Conservation (phyloP, 2,113 vertebrate species). For the Erythrocercus mccallii region DNA sequence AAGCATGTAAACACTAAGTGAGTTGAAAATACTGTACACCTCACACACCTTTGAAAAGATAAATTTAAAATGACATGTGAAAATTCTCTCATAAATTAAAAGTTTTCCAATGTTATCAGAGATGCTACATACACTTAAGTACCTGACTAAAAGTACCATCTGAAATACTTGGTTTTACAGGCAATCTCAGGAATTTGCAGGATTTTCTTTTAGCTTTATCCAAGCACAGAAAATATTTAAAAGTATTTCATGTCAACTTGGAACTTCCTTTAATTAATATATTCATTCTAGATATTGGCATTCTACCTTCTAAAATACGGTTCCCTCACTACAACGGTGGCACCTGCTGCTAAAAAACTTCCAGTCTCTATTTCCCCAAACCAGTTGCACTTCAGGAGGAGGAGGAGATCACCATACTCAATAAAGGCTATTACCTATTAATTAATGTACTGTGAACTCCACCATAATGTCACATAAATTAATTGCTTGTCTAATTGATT, state of each 20-base stretch:
- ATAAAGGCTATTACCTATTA: neutral
- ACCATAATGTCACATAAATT: neutral
- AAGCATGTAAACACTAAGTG: neutral
- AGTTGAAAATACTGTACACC: neutral
- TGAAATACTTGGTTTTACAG: neutral
- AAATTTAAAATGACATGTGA: neutral
- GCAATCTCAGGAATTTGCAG: neutral
- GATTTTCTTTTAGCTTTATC: neutral
- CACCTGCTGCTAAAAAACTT: neutral
- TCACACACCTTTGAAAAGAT: neutral
- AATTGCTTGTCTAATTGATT: neutral
- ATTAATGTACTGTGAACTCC: neutral
- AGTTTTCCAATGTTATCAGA: neutral
- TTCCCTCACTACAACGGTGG: neutral
- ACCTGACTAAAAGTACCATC: neutral
- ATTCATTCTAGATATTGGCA: neutral
- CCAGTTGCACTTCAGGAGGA: neutral
- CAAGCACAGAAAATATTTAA: neutral
- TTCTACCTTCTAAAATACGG: neutral
- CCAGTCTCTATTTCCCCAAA: neutral
- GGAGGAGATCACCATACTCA: neutral
- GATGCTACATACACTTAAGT: neutral
- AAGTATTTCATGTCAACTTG: neutral
- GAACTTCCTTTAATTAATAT: neutral
- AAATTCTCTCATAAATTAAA: neutral